These are phyloP conservation scores for Amia ocellicauda DNA, from an alignment of 2,113 vertebrate genomes.

Conservation along the genomic window DNA sequence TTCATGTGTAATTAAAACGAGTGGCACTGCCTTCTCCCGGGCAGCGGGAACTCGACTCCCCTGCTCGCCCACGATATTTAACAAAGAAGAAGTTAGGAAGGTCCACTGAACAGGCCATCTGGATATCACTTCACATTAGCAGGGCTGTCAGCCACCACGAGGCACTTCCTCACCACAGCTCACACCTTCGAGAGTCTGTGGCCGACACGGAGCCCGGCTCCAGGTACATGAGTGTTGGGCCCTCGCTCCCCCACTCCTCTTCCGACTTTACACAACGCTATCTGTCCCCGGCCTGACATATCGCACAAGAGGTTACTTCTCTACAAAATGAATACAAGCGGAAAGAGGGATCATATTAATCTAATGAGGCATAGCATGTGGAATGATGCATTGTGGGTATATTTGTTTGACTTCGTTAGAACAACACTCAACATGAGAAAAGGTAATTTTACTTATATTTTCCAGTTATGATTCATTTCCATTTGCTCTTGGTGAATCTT, in stretches of 20 bases:
- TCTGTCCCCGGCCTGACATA: not conserved
- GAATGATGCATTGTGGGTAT: not conserved
- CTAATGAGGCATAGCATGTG: not conserved
- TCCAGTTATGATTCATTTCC: no score
- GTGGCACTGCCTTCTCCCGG: not conserved
- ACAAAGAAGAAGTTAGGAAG: constrained; percentile 10
- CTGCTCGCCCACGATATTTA: not conserved
- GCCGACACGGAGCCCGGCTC: not conserved
- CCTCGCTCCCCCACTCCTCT: not conserved
- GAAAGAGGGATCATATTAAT: not conserved
- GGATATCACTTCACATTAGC: constrained; percentile 17
- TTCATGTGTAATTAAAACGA: constrained; percentile 9
- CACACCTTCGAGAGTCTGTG: not conserved
- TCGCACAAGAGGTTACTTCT: not conserved
- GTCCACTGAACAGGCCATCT: constrained; percentile 3
- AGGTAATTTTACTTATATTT: no score
- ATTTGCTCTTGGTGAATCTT: no score
- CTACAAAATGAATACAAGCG: not conserved
- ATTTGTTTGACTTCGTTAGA: no score
- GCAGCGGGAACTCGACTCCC: constrained; percentile 2
- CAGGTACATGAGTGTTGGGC: not conserved
- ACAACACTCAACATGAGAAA: no score
- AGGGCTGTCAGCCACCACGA: constrained; percentile 12
- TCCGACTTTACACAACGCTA: not conserved
- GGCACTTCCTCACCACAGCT: constrained; percentile 13